Conservation (phyloP, 1,140 invertebrate species). For the Popillia japonica region DNA sequence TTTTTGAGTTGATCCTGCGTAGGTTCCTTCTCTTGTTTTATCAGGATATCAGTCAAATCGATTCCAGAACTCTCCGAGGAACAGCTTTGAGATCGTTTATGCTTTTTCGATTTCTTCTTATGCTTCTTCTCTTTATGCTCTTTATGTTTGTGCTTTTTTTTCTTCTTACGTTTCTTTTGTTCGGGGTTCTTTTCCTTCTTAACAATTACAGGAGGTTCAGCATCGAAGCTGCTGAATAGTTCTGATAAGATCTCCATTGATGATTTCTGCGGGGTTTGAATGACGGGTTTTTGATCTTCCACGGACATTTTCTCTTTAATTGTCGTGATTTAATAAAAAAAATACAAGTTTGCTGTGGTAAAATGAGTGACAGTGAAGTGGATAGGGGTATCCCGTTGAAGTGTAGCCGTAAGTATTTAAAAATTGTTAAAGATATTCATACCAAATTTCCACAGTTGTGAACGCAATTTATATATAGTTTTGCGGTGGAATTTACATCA, state of each 20-base stretch:
- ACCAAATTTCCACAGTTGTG: not conserved
- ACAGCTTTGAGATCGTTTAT: constrained; percentile 49
- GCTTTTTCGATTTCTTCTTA: constrained; percentile 56
- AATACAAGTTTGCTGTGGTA: not conserved
- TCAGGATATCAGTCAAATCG: constrained; percentile 56
- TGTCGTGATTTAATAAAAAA: constrained; percentile 6
- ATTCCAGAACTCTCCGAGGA: constrained; percentile 49
- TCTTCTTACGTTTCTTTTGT: constrained; percentile 67
- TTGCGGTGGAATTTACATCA: not conserved
- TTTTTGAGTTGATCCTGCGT: not conserved
- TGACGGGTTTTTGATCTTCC: constrained; percentile 43
- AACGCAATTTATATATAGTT: not conserved
- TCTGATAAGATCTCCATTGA: constrained; percentile 83
- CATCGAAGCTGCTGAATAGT: constrained; percentile 78
- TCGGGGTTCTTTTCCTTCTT: constrained; percentile 66
- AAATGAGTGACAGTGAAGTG: not conserved
- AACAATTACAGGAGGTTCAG: constrained; percentile 66
- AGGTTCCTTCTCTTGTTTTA: constrained; percentile 52
- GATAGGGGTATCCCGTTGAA: not conserved
- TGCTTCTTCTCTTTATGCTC: constrained; percentile 62
- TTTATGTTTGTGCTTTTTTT: constrained; percentile 66
- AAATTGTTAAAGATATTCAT: not conserved
- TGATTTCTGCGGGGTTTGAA: constrained; percentile 54
- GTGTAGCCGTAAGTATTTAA: not conserved
- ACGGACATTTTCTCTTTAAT: constrained; percentile 16